Conservation (phyloP, 2,888 invertebrate genomes). For the Brassicogethes aeneus region DNA sequence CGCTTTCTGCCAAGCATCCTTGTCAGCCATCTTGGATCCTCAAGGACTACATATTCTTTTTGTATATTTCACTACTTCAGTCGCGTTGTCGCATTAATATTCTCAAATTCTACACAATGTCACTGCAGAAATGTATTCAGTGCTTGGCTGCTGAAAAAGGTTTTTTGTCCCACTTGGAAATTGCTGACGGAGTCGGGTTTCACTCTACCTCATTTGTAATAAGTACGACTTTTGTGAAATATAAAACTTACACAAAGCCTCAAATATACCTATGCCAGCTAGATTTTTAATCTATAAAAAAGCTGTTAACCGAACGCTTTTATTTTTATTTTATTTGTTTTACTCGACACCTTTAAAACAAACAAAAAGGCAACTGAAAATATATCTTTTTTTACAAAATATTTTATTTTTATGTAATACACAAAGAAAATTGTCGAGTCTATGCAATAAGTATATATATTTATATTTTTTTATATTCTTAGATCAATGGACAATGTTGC, state of each 20-base stretch:
- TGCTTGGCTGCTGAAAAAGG: slow-evolving; percentile 7
- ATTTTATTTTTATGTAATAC: no score
- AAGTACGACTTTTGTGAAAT: neutral
- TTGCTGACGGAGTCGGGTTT: neutral
- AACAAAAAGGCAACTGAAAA: no score
- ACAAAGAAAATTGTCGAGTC: no score
- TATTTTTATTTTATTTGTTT: no score
- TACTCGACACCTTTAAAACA: no score
- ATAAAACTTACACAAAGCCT: slow-evolving; percentile 1
- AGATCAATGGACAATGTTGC: no score
- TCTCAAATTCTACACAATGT: slow-evolving; percentile 17
- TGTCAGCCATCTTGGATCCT: slow-evolving; percentile 31
- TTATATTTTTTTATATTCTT: no score
- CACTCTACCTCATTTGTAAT: neutral
- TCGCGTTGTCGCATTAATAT: slow-evolving; percentile 18
- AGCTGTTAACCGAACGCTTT: no score
- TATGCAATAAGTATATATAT: no score
- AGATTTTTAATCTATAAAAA: no score
- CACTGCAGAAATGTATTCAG: slow-evolving; percentile 15
- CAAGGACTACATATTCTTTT: slow-evolving; percentile 20
- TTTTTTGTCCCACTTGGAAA: slow-evolving; percentile 1
- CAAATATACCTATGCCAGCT: neutral
- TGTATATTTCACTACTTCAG: slow-evolving; percentile 15
- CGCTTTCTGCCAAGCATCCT: slow-evolving; percentile 27
- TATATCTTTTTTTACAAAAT: no score